Evolutionary conservation across 1,140 invertebrate genomes (phyloP), one percentile per base, ranked within the genome.

Genomic region (Monochamus saltuarius): DNA sequence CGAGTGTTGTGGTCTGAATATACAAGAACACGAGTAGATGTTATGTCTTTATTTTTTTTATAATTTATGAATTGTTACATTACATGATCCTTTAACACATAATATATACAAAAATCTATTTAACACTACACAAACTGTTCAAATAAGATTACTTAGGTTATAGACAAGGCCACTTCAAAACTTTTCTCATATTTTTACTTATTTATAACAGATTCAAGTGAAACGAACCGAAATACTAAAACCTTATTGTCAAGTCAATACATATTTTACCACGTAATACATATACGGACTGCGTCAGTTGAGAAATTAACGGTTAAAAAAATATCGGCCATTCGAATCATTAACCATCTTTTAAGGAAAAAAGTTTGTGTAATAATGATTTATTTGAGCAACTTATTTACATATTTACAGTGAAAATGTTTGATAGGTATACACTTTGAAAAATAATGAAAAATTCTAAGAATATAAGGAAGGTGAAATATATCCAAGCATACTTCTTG

Each of bases 81-180:
- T 29, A 68, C 58, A 70, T 67, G 62, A 65, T 70, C 16, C 35
- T 56, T 65, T 66, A 70, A 70, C 68, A 70, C 64, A 70, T 67
- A 69, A 63, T 68, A 64, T 61, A 59, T 64, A 59, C 56, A 67
- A 67, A 64, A 65, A 59, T 45, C 52, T 62, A 62, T 59, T 40
- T 56, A 67, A 57, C 38, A 64, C 51, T 59, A 56, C 53, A 62
- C 47, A 65, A 51, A 61, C 43, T 47, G 13, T 50, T 42, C 40
- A 56, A 64, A 56, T 56, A 19, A 61, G 56, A 47, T 47, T 56
- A 61, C 49, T 61, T 64, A 64, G 56, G 56, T 67, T 56, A 56
- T 62, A 62, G 65, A 67, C 64, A 71, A 71, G 69, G 69, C 67
- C 69, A 69, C 69, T 67, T 69, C 57, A 67, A 65, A 62, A 66